Percentiles rank a stretch among this genome's conserved stretches.
phyloP scores from a whole-genome alignment of 2,888 invertebrate species.

The Eupithecia vulgata region DNA sequence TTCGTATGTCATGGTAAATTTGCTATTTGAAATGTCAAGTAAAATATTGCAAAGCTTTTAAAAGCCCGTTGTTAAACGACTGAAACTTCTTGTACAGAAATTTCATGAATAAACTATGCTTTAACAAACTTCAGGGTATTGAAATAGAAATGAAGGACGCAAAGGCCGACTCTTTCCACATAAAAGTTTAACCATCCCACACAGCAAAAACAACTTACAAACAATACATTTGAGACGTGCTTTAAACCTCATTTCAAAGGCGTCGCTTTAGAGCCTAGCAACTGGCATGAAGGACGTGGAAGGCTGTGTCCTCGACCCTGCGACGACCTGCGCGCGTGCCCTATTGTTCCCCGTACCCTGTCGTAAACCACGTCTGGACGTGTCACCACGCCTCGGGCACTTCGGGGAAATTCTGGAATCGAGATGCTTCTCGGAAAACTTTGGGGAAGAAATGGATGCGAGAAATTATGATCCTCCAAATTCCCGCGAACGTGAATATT shows the following conservation, averaged over 20 bases:
- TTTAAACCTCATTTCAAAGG: slow-evolving; percentile 36
- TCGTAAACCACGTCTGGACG: slow-evolving; percentile 54
- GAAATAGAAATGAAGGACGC: slow-evolving; percentile 27
- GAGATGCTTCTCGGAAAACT: slow-evolving; percentile 29
- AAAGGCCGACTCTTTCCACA: slow-evolving; percentile 24
- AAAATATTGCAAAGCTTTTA: background rate
- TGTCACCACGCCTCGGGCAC: slow-evolving; percentile 39
- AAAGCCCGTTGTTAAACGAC: background rate
- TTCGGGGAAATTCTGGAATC: slow-evolving; percentile 41
- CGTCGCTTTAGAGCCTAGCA: slow-evolving; percentile 47
- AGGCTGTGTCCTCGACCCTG: slow-evolving; percentile 75
- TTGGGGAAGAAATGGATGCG: slow-evolving; percentile 27
- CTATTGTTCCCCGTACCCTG: slow-evolving; percentile 65
- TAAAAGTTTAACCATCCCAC: slow-evolving; percentile 20
- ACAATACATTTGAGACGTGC: slow-evolving; percentile 37
- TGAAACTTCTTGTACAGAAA: background rate
- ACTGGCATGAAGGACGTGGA: slow-evolving; percentile 66
- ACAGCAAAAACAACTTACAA: slow-evolving; percentile 21
- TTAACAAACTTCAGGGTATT: slow-evolving; percentile 3
- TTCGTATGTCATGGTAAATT: background rate
- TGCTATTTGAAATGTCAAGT: background rate
- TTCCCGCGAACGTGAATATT: background rate
- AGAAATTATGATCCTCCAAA: slow-evolving; percentile 12
- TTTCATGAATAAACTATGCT: background rate
- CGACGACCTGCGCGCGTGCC: slow-evolving; percentile 74